These are phyloP conservation scores for Drosophila kurseongensis DNA, from an alignment of 1,140 invertebrate genomes.

Conservation along the genomic window DNA sequence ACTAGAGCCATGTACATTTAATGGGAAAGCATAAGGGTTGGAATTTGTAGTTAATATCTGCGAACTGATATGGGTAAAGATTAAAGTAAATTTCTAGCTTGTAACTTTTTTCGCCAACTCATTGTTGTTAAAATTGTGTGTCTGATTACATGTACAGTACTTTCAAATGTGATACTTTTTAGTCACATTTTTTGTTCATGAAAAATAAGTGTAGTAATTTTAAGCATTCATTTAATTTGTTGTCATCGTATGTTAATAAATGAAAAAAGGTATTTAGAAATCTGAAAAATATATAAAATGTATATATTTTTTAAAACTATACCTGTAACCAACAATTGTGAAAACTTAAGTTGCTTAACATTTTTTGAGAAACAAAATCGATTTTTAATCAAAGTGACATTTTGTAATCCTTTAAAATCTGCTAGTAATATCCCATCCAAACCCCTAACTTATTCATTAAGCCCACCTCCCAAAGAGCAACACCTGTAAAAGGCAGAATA, in stretches of 20 bases:
- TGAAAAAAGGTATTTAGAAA: background rate
- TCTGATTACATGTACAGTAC: too few species aligned
- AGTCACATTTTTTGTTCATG: too few species aligned
- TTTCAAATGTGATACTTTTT: too few species aligned
- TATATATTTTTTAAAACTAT: too few species aligned
- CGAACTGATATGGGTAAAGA: background rate
- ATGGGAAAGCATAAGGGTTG: background rate
- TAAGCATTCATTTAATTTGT: too few species aligned
- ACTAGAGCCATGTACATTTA: too few species aligned
- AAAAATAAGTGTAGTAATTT: too few species aligned
- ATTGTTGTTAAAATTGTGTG: background rate
- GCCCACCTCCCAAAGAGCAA: conserved; percentile 31
- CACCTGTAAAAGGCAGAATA: conserved; percentile 31
- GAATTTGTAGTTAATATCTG: conserved; percentile 1
- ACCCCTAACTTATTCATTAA: conserved; percentile 14
- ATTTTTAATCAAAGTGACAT: background rate
- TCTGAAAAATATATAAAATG: background rate
- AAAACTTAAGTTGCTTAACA: too few species aligned
- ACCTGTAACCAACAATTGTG: too few species aligned
- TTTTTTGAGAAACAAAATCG: background rate
- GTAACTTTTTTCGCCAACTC: background rate
- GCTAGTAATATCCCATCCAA: conserved; percentile 3
- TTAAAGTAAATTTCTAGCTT: background rate
- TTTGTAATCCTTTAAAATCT: background rate
- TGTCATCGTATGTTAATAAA: background rate